Base-by-base conservation (phyloP, 2,113 vertebrate species). In the Vanacampus margaritifer region DNA sequence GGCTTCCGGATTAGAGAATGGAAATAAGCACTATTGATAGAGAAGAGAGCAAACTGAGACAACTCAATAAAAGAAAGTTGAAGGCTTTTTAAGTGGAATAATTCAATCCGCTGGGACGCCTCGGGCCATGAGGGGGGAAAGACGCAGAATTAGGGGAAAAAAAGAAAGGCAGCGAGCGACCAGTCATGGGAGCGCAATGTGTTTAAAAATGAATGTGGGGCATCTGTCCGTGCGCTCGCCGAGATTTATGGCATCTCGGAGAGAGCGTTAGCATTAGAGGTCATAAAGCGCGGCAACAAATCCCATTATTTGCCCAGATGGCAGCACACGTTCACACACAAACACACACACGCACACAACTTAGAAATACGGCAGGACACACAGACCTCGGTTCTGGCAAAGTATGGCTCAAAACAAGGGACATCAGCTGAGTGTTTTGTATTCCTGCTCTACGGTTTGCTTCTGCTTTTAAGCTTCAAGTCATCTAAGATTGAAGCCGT, bases 31-130 rank as follows among this genome's bases (percentile, higher is more conserved):
- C 60, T 62, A 62, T 62, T 37, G 60, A 62, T 62, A 62, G 57
- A 59, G n/a, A 61, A 61, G 37, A 26, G n/a, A 24, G 13, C 23
- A 41, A 62, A 43, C 39, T 17, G n/a, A 43, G 60, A 16, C 60
- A 62, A 62, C 60, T 62, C 60, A 62, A 62, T 62, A 62, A 62
- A 62, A 62, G 60, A 62, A 43, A 62, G 60, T 62, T 62, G 60
- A 62, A 62, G n/a, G 39, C 60, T 62, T 62, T 62, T 62, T 62
- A 62, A 62, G 60, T 62, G 36, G 39, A 62, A 45, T 62, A 62
- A 62, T 62, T 62, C 60, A 62, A 62, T 62, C 60, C 14, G 39
- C 13, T 24, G 60, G 23, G 36, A 62, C 13, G 60, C 60, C 60
- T 43, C 23, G 2, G 60, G 60, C 60, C 23, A 23, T 61, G 26